Conservation (phyloP, 2,888 invertebrate species). For the Drosophila mulleri region DNA sequence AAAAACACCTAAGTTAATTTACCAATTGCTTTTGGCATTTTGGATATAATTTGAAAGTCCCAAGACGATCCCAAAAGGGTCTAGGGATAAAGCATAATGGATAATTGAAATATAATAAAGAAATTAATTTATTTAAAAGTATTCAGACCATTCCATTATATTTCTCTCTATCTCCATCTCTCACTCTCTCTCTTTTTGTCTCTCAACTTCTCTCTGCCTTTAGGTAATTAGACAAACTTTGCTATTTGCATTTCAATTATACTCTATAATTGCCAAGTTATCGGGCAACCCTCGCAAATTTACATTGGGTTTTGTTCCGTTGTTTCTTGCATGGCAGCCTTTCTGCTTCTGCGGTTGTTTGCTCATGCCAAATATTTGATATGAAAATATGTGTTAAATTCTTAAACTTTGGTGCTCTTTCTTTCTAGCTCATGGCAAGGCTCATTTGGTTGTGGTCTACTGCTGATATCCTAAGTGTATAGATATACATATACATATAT, state of each 20-base stretch:
- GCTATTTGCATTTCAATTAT: not conserved
- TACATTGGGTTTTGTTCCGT: conserved; percentile 12
- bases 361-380: conserved; percentile 72
- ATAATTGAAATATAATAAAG: not conserved
- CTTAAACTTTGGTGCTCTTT: conserved; percentile 29
- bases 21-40: not conserved
- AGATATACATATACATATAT: conserved; percentile 19
- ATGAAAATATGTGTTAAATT: conserved; percentile 75
- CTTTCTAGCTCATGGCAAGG: conserved; percentile 12
- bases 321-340: conserved; percentile 29
- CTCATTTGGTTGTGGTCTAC: conserved; percentile 48
- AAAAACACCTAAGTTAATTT: not conserved
- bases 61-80: not conserved
- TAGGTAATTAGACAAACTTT: not conserved
- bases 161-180: not conserved
- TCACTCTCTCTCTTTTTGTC: not conserved
- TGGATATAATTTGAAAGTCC: too few relatives aligned
- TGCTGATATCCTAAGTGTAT: conserved; percentile 29
- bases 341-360: conserved; percentile 54
- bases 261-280: not conserved
- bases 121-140: not conserved
- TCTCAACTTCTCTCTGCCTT: not conserved
- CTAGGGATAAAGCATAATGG: not conserved
- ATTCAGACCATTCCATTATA: not conserved
- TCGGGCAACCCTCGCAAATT: conserved; percentile 33